Evolutionary conservation across 2,797 vertebrate species (phyloP).

Genomic region (Catharus ustulatus): DNA sequence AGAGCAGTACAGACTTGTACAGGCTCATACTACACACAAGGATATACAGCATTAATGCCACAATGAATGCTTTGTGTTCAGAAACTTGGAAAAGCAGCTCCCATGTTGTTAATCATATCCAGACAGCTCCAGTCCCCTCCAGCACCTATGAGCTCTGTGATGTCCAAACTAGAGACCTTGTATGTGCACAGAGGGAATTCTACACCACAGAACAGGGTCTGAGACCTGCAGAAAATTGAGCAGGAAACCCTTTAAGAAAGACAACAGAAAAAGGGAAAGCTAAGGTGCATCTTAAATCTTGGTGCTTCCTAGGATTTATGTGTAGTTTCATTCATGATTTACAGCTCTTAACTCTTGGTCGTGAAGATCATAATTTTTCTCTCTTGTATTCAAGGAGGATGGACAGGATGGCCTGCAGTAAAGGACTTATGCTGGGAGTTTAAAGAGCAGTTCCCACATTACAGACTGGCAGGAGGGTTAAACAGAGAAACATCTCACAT

Average conservation of each 20-base stretch:
- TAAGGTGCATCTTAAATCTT: background rate
- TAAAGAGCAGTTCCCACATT: background rate
- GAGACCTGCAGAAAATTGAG: background rate
- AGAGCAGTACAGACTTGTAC: background rate
- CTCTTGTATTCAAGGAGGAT: background rate
- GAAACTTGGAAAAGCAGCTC: background rate
- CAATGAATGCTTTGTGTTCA: background rate
- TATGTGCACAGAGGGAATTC: background rate
- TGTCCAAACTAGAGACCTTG: background rate
- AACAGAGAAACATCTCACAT: background rate
- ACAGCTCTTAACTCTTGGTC: background rate
- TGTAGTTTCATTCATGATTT: background rate
- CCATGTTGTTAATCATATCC: background rate
- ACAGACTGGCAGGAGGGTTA: background rate
- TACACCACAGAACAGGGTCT: background rate
- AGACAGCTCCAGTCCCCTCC: background rate
- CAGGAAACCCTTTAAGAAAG: background rate
- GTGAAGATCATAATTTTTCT: background rate
- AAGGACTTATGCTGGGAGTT: background rate
- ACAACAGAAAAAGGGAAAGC: background rate
- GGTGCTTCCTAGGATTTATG: background rate
- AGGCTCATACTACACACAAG: background rate
- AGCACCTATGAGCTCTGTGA: background rate
- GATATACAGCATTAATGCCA: background rate
- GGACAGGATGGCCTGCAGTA: background rate